Base-by-base conservation (phyloP, 2,888 invertebrate species). In the Harpagoxenus sublaevis region DNA sequence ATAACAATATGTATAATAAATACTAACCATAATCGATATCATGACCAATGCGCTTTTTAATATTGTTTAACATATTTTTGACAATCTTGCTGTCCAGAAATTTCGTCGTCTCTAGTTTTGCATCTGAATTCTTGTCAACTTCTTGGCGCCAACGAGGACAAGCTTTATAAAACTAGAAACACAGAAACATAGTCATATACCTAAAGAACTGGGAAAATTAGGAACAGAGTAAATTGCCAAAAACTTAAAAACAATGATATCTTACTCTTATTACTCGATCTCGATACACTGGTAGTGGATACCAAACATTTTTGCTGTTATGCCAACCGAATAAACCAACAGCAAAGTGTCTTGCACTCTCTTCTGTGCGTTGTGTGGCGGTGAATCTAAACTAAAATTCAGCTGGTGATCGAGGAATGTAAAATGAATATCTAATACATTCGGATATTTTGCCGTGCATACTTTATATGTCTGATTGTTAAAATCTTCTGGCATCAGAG, bases 281-380 rank as follows among this genome's bases (percentile, higher is more conserved):
- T 79, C 95, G 96, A 92, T 96, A 96, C 42, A 96, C 93, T 3
- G 97, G 96, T 87, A 96, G 96, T 39, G 97, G 97, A 95, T 96
- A 98, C 92, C 95, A 95, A 15, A 98, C 96, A 88, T 96, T 94
- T 74, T 96, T 95, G 31, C 96, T 96, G 35, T 96, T 96, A 90
- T 96, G 95, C 86, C 96, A 96, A 18, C 97, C 97, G 95, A 98
- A 98, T 63, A 98, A 94, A 0, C 98, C 98, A 74, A 96, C 95
- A 0, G 97, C 96, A 95, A 98, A 98, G 93, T 96, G 96, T 91
- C 96, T 96, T 0, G 98, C 98, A 94, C 98, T 98, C 91, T 96
- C 96, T 79, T 96, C 96, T 0, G 98, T 96, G 89, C 98, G 96
- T 93, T 98, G 97, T 1, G 97, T 97, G 1, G 97, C 96, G 28